phyloP scores from a whole-genome alignment of 2,113 vertebrate species.

The Prolemur simus region DNA sequence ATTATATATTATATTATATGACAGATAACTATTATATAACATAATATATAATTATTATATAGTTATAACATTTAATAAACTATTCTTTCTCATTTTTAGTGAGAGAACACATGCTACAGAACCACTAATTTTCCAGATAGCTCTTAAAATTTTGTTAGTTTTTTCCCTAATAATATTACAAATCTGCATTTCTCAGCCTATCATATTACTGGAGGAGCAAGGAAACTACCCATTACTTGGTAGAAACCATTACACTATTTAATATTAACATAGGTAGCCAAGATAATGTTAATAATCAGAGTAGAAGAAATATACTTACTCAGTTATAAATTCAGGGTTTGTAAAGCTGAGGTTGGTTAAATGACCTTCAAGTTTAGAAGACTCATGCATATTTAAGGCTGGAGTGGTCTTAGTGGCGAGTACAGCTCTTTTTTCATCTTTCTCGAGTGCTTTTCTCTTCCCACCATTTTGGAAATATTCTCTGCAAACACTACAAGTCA shows the following conservation, averaged over 20 bases:
- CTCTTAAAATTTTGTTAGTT: neutral
- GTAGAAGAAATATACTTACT: constrained; percentile 82
- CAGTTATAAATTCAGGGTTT: constrained; percentile 82
- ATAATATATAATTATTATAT: neutral
- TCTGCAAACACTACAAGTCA: constrained; percentile 91
- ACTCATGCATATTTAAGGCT: constrained; percentile 79
- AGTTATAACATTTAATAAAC: constrained; percentile 35
- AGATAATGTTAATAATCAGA: neutral
- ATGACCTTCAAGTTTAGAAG: constrained; percentile 82
- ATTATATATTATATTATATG: neutral
- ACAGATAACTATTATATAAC: neutral
- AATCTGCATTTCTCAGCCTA: neutral
- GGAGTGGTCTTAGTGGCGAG: constrained; percentile 84
- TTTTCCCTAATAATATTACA: neutral
- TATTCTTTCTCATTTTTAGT: constrained; percentile 28
- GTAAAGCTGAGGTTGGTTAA: constrained; percentile 80
- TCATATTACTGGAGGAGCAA: neutral
- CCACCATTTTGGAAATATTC: constrained; percentile 98
- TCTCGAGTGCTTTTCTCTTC: constrained; percentile 95
- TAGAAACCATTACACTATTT: neutral
- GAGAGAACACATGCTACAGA: neutral
- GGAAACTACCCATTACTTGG: neutral
- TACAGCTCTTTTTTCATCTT: constrained; percentile 93
- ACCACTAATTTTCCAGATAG: neutral
- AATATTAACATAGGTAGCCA: neutral